A percentile compares a stretch with the other conserved stretches of the same genome.
Evolutionary conservation across 2,113 vertebrate species (phyloP).

Genomic region (Gnathonemus longibarbis): DNA sequence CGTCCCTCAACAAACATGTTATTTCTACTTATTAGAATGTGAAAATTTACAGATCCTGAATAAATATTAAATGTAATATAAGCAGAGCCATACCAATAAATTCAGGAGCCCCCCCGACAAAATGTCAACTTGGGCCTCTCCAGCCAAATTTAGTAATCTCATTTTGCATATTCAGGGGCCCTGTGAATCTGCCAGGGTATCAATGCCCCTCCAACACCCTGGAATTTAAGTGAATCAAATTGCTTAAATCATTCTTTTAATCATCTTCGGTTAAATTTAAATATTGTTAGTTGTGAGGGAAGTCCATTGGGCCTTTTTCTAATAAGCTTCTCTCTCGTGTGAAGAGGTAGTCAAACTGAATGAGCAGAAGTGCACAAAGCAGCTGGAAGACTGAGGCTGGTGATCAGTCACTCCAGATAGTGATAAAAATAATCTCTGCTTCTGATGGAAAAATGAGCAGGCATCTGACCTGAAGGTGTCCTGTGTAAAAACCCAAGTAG

Average conservation of each 20-base stretch:
- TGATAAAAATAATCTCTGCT: neutral
- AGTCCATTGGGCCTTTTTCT: neutral
- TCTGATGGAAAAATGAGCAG: neutral
- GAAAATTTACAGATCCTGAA: neutral
- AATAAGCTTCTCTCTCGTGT: neutral
- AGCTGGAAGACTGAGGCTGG: slow-evolving; percentile 38
- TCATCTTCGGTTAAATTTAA: neutral
- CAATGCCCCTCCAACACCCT: neutral
- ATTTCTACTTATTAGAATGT: neutral
- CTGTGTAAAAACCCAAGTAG: neutral
- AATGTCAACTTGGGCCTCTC: neutral
- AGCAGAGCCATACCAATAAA: neutral
- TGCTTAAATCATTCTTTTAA: neutral
- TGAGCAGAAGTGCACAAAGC: neutral
- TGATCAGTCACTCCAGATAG: slow-evolving; percentile 13
- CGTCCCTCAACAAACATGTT: neutral
- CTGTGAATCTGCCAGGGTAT: neutral
- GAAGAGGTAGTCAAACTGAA: neutral
- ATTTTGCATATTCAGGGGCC: neutral
- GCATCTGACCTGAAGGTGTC: neutral
- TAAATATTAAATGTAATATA: neutral
- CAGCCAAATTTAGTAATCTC: neutral
- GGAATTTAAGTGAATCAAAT: neutral
- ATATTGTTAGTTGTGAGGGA: neutral
- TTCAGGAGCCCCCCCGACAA: neutral